Percentiles rank a stretch among this genome's conserved stretches.
Conservation (phyloP, 30 jellyfish, hydroid and myxozoan genomes). For the Hydra vulgaris region DNA sequence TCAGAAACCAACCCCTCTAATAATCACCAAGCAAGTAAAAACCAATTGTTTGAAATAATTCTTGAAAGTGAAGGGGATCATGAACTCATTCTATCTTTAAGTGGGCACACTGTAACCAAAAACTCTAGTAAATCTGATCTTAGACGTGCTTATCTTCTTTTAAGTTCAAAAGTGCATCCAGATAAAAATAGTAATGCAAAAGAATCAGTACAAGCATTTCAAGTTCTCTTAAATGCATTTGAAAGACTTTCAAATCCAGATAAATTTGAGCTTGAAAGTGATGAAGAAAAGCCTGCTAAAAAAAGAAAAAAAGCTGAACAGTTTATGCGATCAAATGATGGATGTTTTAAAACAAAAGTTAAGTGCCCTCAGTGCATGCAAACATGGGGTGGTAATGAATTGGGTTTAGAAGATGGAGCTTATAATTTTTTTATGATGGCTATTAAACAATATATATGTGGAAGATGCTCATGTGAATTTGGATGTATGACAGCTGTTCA, state of each 20-base stretch:
- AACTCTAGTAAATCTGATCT: slow-evolving; percentile 23
- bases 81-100: slow-evolving; percentile 16
- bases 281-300: slow-evolving; percentile 27
- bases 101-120: slow-evolving; percentile 15
- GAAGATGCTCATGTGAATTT: slow-evolving; percentile 34
- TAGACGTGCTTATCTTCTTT: slow-evolving; percentile 27
- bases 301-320: slow-evolving; percentile 32
- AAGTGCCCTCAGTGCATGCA: slow-evolving; percentile 31
- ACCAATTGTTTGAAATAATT: slow-evolving; percentile 12
- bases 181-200: slow-evolving; percentile 18
- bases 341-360: slow-evolving; percentile 21
- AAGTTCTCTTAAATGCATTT: slow-evolving; percentile 22
- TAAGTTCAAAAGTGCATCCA: slow-evolving; percentile 33
- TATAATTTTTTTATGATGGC: slow-evolving; percentile 28
- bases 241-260: slow-evolving; percentile 33
- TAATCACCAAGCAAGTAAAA: neutral
- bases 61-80: slow-evolving; percentile 28
- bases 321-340: slow-evolving; percentile 29
- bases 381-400: slow-evolving; percentile 28
- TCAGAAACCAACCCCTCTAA: neutral
- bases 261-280: slow-evolving; percentile 20
- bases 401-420: slow-evolving; percentile 35
- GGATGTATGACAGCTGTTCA: slow-evolving; percentile 39
- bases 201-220: slow-evolving; percentile 38
- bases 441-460: slow-evolving; percentile 28